Evolutionary conservation across 2,888 invertebrate species (phyloP), one percentile per base, ranked within the genome.

Genomic region (Anagyrus pseudococci): DNA sequence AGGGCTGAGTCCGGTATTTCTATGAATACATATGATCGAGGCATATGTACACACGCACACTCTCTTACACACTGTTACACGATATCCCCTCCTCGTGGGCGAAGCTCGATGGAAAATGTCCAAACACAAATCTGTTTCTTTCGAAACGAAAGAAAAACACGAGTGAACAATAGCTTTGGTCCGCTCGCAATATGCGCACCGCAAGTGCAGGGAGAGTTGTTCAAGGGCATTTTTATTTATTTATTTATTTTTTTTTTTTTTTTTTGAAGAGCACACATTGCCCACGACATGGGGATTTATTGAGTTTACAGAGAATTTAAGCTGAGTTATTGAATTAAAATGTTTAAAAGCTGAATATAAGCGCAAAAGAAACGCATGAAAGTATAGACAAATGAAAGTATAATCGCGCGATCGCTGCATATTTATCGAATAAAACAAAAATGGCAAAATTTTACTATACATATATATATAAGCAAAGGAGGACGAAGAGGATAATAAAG

Each of bases 341-440:
- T 59, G 13, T 62, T 62, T 58, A 62, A 58, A 57, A 47, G 56
- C 19, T 40, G 26, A 49, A 46, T n/a, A 22, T 19, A 55, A 46
- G 22, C 50, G 29, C 17, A 19, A 49, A 23, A 1, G 37, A 57
- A 58, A 60, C 47, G 10, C 33, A 75, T 75, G 77, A 77, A 77
- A 77, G 76, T 77, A 75, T 70, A 70, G 58, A 62, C 6, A 19
- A 68, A 71, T 74, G 71, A 73, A 74, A 76, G 76, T 74, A 67
- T 55, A 33, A 54, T 33, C 47, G 17, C 41, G 55, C 50, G 55
- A 33, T 46, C 22, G 13, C 44, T 33, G 40, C 40, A 37, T 44
- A 44, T 54, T 54, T 41, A 23, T 57, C 22, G 48, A 41, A 19
- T 29, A 22, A 15, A n/a, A n/a, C n/a, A 29, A 17, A 23, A 50